These are phyloP conservation scores for Phenganax subtilis DNA, from an alignment of 92 coral and sea anemone species.

Conservation along the genomic window DNA sequence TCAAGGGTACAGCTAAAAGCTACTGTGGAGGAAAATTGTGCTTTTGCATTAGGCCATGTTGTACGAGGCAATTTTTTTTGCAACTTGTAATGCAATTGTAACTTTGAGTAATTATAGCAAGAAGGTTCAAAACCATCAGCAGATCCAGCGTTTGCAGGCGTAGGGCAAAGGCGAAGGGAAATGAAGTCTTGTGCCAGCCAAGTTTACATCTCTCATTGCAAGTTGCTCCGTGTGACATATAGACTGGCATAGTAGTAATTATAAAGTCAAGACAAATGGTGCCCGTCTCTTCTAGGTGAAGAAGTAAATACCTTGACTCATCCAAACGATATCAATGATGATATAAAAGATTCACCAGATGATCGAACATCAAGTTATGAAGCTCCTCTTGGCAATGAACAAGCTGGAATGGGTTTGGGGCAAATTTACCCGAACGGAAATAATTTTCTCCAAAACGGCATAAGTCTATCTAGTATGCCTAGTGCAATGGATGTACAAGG, in stretches of 20 bases:
- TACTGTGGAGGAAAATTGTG: no score
- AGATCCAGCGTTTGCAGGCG: no score
- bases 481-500: conserved; percentile 16
- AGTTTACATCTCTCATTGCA: no score
- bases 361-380: background rate
- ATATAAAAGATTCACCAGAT: background rate
- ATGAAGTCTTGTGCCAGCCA: no score
- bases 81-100: background rate
- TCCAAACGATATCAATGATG: conserved; percentile 19
- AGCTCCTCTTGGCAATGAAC: background rate
- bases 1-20: no score
- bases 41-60: background rate
- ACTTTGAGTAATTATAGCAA: no score
- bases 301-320: background rate
- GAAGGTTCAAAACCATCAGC: no score
- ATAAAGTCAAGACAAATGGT: no score
- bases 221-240: no score
- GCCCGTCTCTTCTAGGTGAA: background rate
- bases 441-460: background rate
- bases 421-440: conserved; percentile 29
- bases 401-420: conserved; percentile 1
- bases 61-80: background rate
- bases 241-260: no score
- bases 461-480: background rate
- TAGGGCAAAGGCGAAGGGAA: no score